Evolutionary conservation across 35 echinoderm and acorn worm species (phyloP).

Genomic region (Strongylocentrotus purpuratus): DNA sequence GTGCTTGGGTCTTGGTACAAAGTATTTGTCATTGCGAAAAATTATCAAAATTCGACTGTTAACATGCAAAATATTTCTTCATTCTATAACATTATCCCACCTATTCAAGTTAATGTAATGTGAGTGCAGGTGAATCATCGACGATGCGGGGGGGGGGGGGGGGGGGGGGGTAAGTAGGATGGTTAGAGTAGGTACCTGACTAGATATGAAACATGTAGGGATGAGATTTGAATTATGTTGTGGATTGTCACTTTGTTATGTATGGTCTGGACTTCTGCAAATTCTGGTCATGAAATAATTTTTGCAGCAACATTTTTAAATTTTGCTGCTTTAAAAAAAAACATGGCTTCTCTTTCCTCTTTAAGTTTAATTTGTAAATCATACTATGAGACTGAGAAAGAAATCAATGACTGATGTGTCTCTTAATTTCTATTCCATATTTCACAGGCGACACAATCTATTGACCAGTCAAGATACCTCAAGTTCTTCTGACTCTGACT

Average conservation of each 20-base stretch:
- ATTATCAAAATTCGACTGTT: background rate
- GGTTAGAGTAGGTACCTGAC: too few species aligned
- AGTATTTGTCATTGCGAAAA: background rate
- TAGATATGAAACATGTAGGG: too few species aligned
- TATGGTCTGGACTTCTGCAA: too few species aligned
- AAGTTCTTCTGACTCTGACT: constrained; percentile 31
- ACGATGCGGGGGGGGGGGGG: too few species aligned
- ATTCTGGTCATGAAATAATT: too few species aligned
- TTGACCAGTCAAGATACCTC: constrained; percentile 4
- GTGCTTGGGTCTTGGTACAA: background rate
- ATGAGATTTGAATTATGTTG: too few species aligned
- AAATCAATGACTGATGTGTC: background rate
- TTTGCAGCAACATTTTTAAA: too few species aligned
- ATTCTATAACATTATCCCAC: background rate
- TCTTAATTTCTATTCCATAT: background rate
- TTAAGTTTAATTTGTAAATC: background rate
- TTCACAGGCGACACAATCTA: constrained; percentile 13
- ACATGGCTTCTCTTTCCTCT: too few species aligned
- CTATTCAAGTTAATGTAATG: background rate
- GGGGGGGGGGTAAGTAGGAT: background rate
- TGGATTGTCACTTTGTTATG: too few species aligned
- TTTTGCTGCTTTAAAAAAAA: too few species aligned
- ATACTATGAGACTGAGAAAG: background rate
- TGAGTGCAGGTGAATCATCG: background rate
- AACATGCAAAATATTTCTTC: background rate